A percentile compares a stretch with the other conserved stretches of the same genome.
These are phyloP conservation scores for Tokudaia tokunoshimensis DNA, from an alignment of 2,797 vertebrate genomes.

Conservation along the genomic window DNA sequence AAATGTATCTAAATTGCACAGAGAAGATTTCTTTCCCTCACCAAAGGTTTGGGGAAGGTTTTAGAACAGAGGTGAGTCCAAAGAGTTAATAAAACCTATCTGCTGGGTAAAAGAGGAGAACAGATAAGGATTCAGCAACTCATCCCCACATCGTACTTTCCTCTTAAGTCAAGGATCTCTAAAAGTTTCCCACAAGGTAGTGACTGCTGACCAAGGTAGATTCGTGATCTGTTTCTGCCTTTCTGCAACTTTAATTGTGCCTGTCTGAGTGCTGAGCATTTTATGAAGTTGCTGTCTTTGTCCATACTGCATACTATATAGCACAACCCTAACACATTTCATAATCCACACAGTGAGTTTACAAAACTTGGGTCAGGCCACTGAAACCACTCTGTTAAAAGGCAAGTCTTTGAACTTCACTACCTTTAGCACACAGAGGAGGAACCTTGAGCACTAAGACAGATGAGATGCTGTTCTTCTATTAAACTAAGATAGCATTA, in stretches of 20 bases:
- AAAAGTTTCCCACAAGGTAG: background rate
- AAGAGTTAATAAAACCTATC: background rate
- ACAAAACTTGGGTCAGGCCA: background rate
- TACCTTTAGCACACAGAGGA: background rate
- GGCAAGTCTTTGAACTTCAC: background rate
- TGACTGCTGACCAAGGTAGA: background rate
- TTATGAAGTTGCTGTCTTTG: background rate
- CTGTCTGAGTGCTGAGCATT: background rate
- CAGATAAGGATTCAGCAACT: background rate
- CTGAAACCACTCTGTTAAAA: background rate
- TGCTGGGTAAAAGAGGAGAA: background rate
- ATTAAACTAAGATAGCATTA: background rate
- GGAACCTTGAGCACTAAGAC: background rate
- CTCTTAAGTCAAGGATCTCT: background rate
- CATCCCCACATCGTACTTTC: too few species aligned
- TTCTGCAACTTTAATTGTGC: background rate
- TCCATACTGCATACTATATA: background rate
- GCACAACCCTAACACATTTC: background rate
- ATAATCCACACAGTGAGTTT: background rate
- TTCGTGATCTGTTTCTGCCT: slow-evolving; percentile 19
- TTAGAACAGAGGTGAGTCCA: background rate
- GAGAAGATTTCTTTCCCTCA: background rate
- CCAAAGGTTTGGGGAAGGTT: background rate
- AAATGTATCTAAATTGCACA: background rate
- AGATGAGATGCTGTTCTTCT: background rate